Evolutionary conservation across 2,888 invertebrate species (phyloP).

Genomic region (Drosophila lacicola): DNA sequence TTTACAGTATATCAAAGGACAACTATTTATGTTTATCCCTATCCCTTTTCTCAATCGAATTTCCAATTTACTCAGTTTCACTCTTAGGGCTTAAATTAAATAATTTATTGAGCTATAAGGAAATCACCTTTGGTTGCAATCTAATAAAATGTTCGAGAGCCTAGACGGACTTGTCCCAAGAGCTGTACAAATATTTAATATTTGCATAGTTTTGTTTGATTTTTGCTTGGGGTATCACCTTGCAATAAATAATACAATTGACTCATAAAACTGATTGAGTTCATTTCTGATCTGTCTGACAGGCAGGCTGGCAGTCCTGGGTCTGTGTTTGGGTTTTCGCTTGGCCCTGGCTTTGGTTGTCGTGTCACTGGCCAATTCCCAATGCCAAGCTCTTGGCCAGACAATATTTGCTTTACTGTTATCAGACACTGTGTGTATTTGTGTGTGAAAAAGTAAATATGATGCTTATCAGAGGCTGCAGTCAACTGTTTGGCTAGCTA

Average conservation of each 20-base stretch:
- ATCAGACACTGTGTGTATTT: constrained; percentile 12
- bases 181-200: constrained; percentile 46
- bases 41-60: background rate
- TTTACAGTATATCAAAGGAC: no score
- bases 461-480: constrained; percentile 32
- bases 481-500: constrained; percentile 25
- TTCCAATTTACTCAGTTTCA: background rate
- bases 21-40: background rate
- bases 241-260: constrained; percentile 32
- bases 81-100: background rate
- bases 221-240: constrained; percentile 27
- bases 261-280: constrained; percentile 38
- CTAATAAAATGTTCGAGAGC: constrained; percentile 15
- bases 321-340: background rate
- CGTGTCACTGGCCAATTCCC: constrained; percentile 37
- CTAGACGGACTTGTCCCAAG: constrained; percentile 13
- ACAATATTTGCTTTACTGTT: constrained; percentile 36
- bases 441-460: constrained; percentile 30
- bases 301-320: background rate
- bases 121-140: constrained; percentile 5
- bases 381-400: constrained; percentile 32
- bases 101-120: constrained; percentile 1
- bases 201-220: constrained; percentile 26
- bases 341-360: background rate
- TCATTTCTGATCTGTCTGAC: constrained; percentile 19